phyloP scores from a whole-genome alignment of 2,113 vertebrate species.

The Genyomyrus donnyi region DNA sequence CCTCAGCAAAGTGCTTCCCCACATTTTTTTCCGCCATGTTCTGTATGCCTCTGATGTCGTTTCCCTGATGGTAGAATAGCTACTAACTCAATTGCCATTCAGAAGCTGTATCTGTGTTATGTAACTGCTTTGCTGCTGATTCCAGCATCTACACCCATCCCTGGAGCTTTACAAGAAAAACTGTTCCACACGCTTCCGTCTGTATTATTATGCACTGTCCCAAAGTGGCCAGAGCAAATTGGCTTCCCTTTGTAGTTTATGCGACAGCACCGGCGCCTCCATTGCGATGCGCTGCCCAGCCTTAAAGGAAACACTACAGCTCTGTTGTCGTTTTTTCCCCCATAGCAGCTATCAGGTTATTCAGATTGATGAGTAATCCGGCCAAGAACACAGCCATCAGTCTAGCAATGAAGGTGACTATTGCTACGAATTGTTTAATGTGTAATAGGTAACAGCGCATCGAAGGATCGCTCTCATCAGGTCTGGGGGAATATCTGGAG shows the following conservation, averaged over 20 bases:
- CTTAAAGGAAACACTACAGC: neutral
- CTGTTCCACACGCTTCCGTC: neutral
- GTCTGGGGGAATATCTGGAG: neutral
- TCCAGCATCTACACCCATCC: conserved; percentile 5
- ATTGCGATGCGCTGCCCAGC: neutral
- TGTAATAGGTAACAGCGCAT: neutral
- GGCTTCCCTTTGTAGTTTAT: neutral
- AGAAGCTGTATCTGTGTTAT: neutral
- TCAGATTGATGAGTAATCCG: neutral
- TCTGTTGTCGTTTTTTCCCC: too few species aligned
- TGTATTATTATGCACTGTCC: neutral
- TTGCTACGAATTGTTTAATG: conserved; percentile 3
- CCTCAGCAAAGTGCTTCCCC: neutral
- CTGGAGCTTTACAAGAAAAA: neutral
- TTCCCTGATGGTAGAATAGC: neutral
- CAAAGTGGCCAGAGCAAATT: neutral
- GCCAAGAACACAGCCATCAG: neutral
- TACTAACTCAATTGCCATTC: conserved; percentile 1
- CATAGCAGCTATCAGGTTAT: neutral
- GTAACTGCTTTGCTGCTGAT: neutral
- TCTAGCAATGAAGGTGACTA: conserved; percentile 3
- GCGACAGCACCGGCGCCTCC: neutral
- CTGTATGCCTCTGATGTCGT: neutral
- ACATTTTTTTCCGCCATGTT: neutral
- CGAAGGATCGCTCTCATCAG: neutral